Evolutionary conservation across 2,113 vertebrate species (phyloP).

Genomic region (Clupea harengus): DNA sequence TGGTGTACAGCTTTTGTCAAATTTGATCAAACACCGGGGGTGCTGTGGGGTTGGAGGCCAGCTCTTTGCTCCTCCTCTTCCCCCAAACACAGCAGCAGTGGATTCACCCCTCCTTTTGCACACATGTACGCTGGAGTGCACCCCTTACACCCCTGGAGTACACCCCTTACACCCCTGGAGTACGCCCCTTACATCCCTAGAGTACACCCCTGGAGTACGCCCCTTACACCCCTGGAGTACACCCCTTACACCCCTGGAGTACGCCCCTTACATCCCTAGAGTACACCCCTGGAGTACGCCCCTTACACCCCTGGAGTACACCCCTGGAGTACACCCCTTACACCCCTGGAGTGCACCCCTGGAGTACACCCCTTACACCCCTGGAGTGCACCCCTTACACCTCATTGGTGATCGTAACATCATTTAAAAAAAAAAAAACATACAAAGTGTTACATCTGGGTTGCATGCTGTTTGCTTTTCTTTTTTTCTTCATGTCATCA

Average conservation of each 20-base stretch:
- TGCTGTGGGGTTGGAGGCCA: slow-evolving; percentile 36
- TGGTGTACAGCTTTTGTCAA: slow-evolving; percentile 15
- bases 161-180: slow-evolving; percentile 74
- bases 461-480: slow-evolving; percentile 78
- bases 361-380: slow-evolving; percentile 74
- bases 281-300: no score
- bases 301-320: slow-evolving; percentile 70
- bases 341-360: slow-evolving; percentile 74
- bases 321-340: slow-evolving; percentile 74
- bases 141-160: slow-evolving; percentile 51
- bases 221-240: slow-evolving; percentile 74
- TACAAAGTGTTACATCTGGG: slow-evolving; percentile 73
- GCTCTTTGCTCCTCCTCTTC: slow-evolving; percentile 41
- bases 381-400: slow-evolving; percentile 76
- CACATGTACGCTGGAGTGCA: slow-evolving; percentile 47
- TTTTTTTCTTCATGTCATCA: slow-evolving; percentile 70
- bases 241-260: slow-evolving; percentile 75
- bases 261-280: slow-evolving; percentile 65
- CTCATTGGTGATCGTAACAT: slow-evolving; percentile 72
- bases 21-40: slow-evolving; percentile 40
- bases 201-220: slow-evolving; percentile 73
- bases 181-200: slow-evolving; percentile 75
- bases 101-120: slow-evolving; percentile 49
- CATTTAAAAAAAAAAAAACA: slow-evolving; percentile 61
- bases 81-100: slow-evolving; percentile 40